A percentile compares a stretch with the other conserved stretches of the same genome.
These are phyloP conservation scores for Stenurella melanura DNA, from an alignment of 2,888 invertebrate species.

Conservation along the genomic window DNA sequence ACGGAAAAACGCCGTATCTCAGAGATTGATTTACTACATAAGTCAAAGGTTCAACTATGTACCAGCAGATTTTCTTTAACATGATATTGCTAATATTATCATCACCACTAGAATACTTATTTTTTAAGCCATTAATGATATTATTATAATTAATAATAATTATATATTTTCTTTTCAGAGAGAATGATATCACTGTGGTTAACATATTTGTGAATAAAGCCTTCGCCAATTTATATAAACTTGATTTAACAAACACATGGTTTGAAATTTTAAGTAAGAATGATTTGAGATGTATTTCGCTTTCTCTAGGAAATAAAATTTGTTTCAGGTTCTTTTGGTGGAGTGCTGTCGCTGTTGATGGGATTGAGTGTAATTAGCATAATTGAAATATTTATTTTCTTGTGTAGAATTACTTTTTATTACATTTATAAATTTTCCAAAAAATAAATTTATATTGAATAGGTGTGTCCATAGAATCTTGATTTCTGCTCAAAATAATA, in stretches of 20 bases:
- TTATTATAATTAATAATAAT: too few species aligned
- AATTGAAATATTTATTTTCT: constrained; percentile 52
- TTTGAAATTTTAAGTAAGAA: constrained; percentile 79
- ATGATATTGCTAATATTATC: too few species aligned
- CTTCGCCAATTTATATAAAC: constrained; percentile 50
- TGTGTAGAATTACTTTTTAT: constrained; percentile 18
- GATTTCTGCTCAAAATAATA: too few species aligned
- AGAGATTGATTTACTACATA: too few species aligned
- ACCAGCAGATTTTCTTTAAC: too few species aligned
- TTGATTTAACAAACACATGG: constrained; percentile 71
- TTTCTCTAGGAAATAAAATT: neutral
- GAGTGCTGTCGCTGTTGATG: constrained; percentile 79
- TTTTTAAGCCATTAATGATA: too few species aligned
- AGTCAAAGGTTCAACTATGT: too few species aligned
- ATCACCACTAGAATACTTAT: too few species aligned
- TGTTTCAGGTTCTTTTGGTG: constrained; percentile 79
- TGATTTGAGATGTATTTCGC: neutral
- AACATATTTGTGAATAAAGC: constrained; percentile 50
- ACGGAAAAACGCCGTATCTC: too few species aligned
- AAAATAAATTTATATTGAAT: neutral
- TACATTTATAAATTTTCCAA: neutral
- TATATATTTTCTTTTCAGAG: constrained; percentile 44
- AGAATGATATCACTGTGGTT: constrained; percentile 48
- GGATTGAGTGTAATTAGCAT: constrained; percentile 78
- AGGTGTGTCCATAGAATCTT: too few species aligned